phyloP scores from a whole-genome alignment of 2,797 vertebrate genomes.

The Peromyscus nudipes region DNA sequence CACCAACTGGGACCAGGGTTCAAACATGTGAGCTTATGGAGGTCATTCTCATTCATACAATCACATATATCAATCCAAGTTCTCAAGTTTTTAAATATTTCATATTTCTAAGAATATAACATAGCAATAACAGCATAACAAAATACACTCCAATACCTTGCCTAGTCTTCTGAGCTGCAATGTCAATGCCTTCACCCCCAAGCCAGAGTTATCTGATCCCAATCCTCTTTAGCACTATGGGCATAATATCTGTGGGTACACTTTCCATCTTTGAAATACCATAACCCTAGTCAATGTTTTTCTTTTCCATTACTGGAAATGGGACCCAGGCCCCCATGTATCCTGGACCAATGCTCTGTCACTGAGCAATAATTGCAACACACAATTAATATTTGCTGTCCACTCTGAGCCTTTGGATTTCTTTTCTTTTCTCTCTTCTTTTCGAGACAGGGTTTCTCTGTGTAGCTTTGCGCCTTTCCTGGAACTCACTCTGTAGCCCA shows the following conservation, averaged over 20 bases:
- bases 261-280: neutral
- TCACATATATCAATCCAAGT: neutral
- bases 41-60: neutral
- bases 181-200: neutral
- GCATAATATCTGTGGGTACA: neutral
- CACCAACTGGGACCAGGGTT: neutral
- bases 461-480: no score
- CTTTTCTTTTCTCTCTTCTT: neutral
- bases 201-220: neutral
- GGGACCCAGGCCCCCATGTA: neutral
- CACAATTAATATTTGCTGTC: no score
- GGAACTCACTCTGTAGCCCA: no score
- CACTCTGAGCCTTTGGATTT: neutral
- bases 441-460: no score
- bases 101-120: neutral
- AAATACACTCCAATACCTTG: neutral
- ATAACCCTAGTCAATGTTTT: neutral
- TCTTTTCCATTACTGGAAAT: neutral
- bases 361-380: neutral
- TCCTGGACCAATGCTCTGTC: neutral
- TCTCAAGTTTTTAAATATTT: neutral
- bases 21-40: neutral
- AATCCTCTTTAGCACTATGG: neutral
- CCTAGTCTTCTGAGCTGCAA: neutral
- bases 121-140: neutral